Conservation (phyloP, 2,888 invertebrate genomes). For the Malthinus flaveolus region DNA sequence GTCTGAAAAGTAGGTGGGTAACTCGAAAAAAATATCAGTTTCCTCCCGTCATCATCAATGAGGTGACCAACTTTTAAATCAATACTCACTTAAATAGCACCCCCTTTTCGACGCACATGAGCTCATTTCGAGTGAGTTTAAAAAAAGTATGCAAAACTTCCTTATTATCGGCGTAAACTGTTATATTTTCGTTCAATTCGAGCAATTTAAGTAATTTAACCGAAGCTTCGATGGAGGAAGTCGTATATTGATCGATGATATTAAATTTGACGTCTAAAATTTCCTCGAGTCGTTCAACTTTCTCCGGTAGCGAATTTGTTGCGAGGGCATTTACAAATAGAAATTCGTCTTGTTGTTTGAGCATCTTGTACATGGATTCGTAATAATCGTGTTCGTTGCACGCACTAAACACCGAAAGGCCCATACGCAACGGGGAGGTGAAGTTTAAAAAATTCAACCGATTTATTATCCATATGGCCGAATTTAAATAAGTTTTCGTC, state of each 20-base stretch:
- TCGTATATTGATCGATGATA: slow-evolving; percentile 30
- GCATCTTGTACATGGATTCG: slow-evolving; percentile 43
- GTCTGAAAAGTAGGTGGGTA: too few species aligned
- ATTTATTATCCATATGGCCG: slow-evolving; percentile 47
- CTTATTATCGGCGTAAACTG: slow-evolving; percentile 44
- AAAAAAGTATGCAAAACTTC: slow-evolving; percentile 45
- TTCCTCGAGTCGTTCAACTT: slow-evolving; percentile 41
- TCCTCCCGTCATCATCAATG: too few species aligned
- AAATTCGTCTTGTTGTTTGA: slow-evolving; percentile 34
- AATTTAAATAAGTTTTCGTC: slow-evolving; percentile 41
- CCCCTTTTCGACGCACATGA: slow-evolving; percentile 47
- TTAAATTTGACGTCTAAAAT: slow-evolving; percentile 40
- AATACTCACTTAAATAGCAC: slow-evolving; percentile 43
- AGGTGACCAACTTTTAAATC: background rate
- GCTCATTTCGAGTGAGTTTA: slow-evolving; percentile 39
- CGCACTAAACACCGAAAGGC: slow-evolving; percentile 42
- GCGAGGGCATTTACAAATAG: slow-evolving; percentile 42
- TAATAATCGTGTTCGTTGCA: slow-evolving; percentile 44
- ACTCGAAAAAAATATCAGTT: too few species aligned
- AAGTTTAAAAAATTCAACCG: slow-evolving; percentile 45
- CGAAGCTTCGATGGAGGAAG: slow-evolving; percentile 40
- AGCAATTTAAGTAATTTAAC: slow-evolving; percentile 42
- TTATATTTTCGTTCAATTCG: slow-evolving; percentile 46
- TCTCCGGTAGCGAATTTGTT: slow-evolving; percentile 29
- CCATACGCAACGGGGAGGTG: slow-evolving; percentile 39